Base-by-base conservation (phyloP, 2,888 invertebrate genomes). In the Noctua janthina region DNA sequence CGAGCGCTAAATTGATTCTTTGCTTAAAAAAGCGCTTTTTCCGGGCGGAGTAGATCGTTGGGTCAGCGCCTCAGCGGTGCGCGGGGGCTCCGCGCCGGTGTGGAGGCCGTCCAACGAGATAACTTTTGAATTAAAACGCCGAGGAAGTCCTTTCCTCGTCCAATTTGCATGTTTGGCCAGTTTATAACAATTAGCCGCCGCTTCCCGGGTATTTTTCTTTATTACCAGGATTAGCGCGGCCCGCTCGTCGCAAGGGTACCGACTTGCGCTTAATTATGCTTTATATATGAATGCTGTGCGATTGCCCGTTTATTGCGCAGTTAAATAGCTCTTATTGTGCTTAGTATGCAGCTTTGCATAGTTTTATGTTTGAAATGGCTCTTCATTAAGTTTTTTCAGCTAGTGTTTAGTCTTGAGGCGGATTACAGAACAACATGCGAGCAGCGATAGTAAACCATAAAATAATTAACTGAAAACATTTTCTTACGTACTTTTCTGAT, bases 81-180 rank as follows among this genome's bases (percentile, higher is more conserved):
- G 35, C 56, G 69, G 62, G 76, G n/a, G 20, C 59, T 17, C 69
- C 64, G 68, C 76, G 81, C 66, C 83, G 66, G 70, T 86, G 84
- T 80, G 81, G 81, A 87, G 84, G 81, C 86, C 75, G 78, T 81
- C 83, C 85, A 87, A 89, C 82, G 85, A 91, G 92, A 92, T 92
- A 94, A 93, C 93, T 94, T 92, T 91, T 88, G 93, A 93, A 94
- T 94, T 92, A 94, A 94, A 94, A 93, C 94, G 90, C 90, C 90
- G 92, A 92, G 93, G 93, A 93, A 94, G 94, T 94, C 92, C 93
- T 92, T 90, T 90, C 87, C 91, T 91, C 91, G 92, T 93, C 93
- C 94, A 93, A 96, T 96, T 96, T 96, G 95, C 96, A 96, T 96
- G 94, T 95, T 95, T 94, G 93, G 93, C 91, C 95, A 94, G 94